Percentiles rank a stretch among this genome's conserved stretches.
Conservation (phyloP, 2,888 invertebrate genomes). For the Pyrrhosoma nymphula region DNA sequence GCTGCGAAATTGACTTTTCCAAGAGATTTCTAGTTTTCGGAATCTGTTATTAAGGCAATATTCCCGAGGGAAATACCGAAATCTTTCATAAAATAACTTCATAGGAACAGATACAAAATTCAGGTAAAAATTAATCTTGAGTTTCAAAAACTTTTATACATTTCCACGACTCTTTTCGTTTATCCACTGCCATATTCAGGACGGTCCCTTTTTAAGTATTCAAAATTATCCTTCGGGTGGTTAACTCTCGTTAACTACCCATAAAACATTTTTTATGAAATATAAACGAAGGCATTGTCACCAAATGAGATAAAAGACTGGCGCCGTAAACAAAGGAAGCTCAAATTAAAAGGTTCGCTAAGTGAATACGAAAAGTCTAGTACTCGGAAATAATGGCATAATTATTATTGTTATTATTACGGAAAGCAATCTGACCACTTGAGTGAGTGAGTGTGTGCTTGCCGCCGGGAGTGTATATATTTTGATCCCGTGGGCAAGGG, state of each 20-base stretch:
- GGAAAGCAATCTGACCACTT: slow-evolving; percentile 51
- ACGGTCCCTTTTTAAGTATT: neutral
- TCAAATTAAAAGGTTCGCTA: neutral
- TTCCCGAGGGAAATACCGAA: neutral
- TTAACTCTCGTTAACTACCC: slow-evolving; percentile 4
- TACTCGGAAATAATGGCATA: neutral
- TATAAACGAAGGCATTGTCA: neutral
- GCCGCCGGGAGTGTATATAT: neutral
- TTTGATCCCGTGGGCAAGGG: slow-evolving; percentile 33
- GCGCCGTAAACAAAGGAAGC: neutral
- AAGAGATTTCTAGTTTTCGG: neutral
- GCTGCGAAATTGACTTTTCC: neutral
- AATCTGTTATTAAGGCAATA: neutral
- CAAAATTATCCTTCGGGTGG: neutral
- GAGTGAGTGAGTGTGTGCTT: neutral
- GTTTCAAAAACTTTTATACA: too few species aligned
- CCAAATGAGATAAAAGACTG: neutral
- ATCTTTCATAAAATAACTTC: neutral
- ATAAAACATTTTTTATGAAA: neutral
- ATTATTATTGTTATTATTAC: slow-evolving; percentile 21
- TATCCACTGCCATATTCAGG: neutral
- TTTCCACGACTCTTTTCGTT: neutral
- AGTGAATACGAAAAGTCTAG: neutral
- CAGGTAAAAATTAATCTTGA: neutral
- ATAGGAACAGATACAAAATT: neutral